phyloP scores from a whole-genome alignment of 1,140 invertebrate genomes.

The Apis mellifera region Amel_HAv3.1 CM009943.2:6345501-6346000 shows the following conservation, averaged over 20 bases:
- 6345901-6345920: constrained; percentile 37
- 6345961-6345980: constrained; percentile 62
- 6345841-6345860: constrained; percentile 32
- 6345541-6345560: neutral
- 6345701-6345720: too few relatives aligned
- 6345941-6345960: constrained; percentile 41
- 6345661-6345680: neutral
- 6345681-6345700: neutral
- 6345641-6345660: neutral
- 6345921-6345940: constrained; percentile 58
- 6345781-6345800: neutral
- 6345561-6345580: neutral
- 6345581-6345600: constrained; percentile 1
- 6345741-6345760: too few relatives aligned
- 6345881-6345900: constrained; percentile 47
- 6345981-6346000: constrained; percentile 39
- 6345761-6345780: neutral
- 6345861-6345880: constrained; percentile 39
- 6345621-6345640: neutral
- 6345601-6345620: neutral
- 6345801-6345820: constrained; percentile 24
- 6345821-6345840: constrained; percentile 25
- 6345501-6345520: constrained; percentile 29
- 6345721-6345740: neutral
- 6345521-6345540: neutral